phyloP scores from a whole-genome alignment of 2,888 invertebrate species.

The Psylliodes chrysocephalus region DNA sequence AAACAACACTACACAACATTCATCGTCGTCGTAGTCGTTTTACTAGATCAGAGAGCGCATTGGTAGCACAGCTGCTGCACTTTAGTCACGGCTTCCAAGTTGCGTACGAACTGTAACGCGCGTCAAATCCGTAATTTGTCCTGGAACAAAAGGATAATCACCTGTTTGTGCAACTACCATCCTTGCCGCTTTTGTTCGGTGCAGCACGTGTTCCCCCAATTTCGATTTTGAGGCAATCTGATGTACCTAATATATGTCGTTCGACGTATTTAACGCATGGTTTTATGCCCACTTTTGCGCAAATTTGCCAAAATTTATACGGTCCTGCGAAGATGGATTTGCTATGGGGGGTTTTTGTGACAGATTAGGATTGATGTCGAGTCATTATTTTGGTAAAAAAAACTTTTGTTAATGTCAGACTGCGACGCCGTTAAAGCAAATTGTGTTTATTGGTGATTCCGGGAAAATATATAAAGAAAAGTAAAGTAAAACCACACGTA shows the following conservation, averaged over 20 bases:
- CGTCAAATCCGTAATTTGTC: conserved; percentile 61
- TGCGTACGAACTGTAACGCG: conserved; percentile 57
- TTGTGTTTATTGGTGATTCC: no score
- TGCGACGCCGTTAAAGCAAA: no score
- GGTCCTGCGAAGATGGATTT: conserved; percentile 23
- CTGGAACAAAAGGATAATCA: conserved; percentile 59
- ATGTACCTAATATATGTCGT: no score
- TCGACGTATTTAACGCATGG: conserved; percentile 49
- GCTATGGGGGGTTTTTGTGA: not conserved
- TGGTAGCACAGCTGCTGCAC: conserved; percentile 53
- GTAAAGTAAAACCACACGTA: no score
- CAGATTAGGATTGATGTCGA: not conserved
- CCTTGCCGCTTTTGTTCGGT: conserved; percentile 47
- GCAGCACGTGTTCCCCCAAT: conserved; percentile 43
- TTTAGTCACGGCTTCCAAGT: conserved; percentile 58
- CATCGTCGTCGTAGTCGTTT: no score
- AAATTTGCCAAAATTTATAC: conserved; percentile 26
- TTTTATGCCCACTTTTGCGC: conserved; percentile 48
- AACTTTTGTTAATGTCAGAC: no score
- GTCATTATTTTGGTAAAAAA: not conserved
- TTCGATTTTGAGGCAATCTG: conserved; percentile 24
- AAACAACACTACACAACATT: conserved; percentile 22
- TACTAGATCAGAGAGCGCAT: no score
- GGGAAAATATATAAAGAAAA: no score
- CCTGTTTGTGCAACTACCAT: conserved; percentile 57